Base-by-base conservation (phyloP, 1,140 invertebrate species). In the Drosophila ercepeae region DNA sequence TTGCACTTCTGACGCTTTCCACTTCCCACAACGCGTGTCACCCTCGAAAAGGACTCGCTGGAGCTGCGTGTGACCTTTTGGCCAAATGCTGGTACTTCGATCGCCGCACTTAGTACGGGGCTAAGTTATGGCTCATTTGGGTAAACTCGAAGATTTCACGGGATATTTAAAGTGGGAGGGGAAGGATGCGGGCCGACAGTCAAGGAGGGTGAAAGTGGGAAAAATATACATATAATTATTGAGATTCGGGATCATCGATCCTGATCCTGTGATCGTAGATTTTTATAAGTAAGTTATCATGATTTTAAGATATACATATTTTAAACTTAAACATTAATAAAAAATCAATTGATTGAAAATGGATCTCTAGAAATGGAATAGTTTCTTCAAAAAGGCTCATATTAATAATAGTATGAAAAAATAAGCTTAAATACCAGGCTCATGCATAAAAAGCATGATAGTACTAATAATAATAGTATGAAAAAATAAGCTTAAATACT, bases 21-120 rank as follows among this genome's bases (percentile, higher is more conserved):
- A 19, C 14, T 59, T 74, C 58, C 39, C 57, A 59, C 18, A 55
- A 75, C 79, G 84, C 84, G 84, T 84, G 76, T 68, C 86, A 75
- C 73, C 73, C 64, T 71, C 41, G 21, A 18, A 36, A 32, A 65
- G 51, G 59, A 54, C 58, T 55, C 73, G 49, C 76, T 48, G 36
- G 19, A 44, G 34, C 57, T 61, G 57, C 39, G 60, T 53, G 78
- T 55, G 83, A 89, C 83, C 83, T 89, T 89, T 89, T 89, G 83
- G 83, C 64, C 36, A 67, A 57, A 89, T 89, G 83, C 83, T 89
- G 83, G 83, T 89, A 83, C 74, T 63, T 14, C 16, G 54, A 55
- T 53, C 52, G 23, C 52, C 14, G 23, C 53, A 76, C 68, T 76
- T 54, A 57, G 53, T 63, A 34, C 25, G 34, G 42, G 23, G 13